Percentiles rank a stretch among this genome's conserved stretches.
Conservation (phyloP, 1,140 invertebrate species). For the Odontomachus brunneus region DNA sequence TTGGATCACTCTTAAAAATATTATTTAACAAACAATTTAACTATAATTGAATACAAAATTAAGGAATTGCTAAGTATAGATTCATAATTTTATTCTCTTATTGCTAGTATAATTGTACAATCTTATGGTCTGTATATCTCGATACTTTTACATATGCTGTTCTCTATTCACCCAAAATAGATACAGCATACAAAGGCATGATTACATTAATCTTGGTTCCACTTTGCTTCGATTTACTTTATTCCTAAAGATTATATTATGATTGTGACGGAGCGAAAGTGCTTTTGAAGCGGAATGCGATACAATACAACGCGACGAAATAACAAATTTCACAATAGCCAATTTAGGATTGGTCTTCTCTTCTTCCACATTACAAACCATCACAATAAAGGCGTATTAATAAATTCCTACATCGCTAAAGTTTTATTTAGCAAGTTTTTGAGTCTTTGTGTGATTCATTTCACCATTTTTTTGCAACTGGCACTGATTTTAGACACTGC, state of each 20-base stretch:
- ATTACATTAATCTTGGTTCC: constrained; percentile 11
- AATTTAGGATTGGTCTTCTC: constrained; percentile 4
- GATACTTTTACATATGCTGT: constrained; percentile 2
- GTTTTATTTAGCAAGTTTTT: constrained; percentile 13
- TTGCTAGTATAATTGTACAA: constrained; percentile 41
- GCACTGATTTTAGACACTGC: neutral
- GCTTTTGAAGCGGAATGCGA: neutral
- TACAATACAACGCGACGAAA: neutral
- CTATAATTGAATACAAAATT: constrained; percentile 14
- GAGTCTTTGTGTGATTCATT: neutral
- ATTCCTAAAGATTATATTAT: neutral
- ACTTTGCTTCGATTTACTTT: neutral
- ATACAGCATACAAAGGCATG: constrained; percentile 35
- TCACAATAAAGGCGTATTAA: constrained; percentile 15
- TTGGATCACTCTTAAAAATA: neutral
- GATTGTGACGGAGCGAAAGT: neutral
- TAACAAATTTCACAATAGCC: neutral
- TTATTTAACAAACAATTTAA: neutral
- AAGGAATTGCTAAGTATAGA: neutral
- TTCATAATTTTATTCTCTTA: neutral
- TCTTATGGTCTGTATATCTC: neutral
- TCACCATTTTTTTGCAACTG: neutral
- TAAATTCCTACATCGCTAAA: neutral
- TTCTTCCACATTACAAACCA: constrained; percentile 5
- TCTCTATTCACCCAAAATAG: constrained; percentile 11